Evolutionary conservation across 2,797 vertebrate genomes (phyloP).

Genomic region (Salarias fasciatus): DNA sequence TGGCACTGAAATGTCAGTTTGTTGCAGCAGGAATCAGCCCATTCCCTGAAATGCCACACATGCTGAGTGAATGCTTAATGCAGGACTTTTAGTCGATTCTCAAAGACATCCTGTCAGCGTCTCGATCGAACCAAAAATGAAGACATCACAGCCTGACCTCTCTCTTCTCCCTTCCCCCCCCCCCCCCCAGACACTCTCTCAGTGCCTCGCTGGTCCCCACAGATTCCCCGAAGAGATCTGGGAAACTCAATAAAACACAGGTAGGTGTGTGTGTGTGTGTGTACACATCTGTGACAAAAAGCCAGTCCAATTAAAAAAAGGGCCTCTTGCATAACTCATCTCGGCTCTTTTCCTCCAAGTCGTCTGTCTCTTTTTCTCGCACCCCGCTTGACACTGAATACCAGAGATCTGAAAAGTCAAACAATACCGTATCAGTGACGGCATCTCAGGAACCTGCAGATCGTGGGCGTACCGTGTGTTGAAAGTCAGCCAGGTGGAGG

Average conservation of each 20-base stretch:
- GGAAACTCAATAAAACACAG: conserved; percentile 99
- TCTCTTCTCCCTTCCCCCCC: conserved; percentile 27
- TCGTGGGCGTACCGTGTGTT: conserved; percentile 39
- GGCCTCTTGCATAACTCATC: conserved; percentile 50
- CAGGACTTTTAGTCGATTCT: conserved; percentile 6
- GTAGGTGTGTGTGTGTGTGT: conserved; percentile 70
- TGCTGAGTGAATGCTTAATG: conserved; percentile 12
- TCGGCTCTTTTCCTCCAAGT: conserved; percentile 16
- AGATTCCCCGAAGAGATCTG: conserved; percentile 97
- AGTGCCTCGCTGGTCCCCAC: conserved; percentile 99
- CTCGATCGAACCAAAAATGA: conserved; percentile 3
- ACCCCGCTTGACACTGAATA: conserved; percentile 39
- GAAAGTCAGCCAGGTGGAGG: conserved; percentile 44
- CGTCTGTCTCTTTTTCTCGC: conserved; percentile 17
- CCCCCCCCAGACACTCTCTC: conserved; percentile 91
- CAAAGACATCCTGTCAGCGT: conserved; percentile 18
- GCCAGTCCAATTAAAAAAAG: conserved; percentile 64
- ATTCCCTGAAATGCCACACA: conserved; percentile 20
- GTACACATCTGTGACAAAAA: conserved; percentile 21
- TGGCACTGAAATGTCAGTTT: conserved; percentile 30
- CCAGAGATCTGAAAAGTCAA: conserved; percentile 55
- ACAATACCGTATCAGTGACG: conserved; percentile 32
- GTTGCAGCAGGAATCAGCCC: conserved; percentile 9
- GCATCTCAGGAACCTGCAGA: conserved; percentile 38
- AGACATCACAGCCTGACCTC: conserved; percentile 13